A percentile compares a stretch with the other conserved stretches of the same genome.
Conservation (phyloP, 2,888 invertebrate genomes). For the Acrobasis suavella region DNA sequence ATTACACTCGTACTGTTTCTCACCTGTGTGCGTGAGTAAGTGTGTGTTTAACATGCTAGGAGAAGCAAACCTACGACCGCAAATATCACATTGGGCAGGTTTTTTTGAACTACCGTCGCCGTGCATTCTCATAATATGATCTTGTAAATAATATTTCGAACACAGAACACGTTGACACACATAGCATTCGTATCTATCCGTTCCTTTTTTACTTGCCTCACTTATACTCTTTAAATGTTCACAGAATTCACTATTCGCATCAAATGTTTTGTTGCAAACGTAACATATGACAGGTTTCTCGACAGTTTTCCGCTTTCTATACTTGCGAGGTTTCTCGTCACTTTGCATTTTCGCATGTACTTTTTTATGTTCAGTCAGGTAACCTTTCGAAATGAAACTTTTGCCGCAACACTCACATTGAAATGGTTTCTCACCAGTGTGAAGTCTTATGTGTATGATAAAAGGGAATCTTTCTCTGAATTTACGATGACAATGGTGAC, state of each 20-base stretch:
- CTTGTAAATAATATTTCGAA: no score
- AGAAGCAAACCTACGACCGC: not conserved
- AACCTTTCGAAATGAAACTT: conserved; percentile 4
- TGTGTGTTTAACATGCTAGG: not conserved
- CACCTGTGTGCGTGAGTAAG: not conserved
- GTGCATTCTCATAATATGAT: no score
- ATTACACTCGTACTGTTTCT: not conserved
- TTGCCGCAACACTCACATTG: conserved; percentile 13
- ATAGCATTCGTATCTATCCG: no score
- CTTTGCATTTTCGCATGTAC: no score
- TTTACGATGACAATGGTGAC: not conserved
- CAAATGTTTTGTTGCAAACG: conserved; percentile 10
- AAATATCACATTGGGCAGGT: not conserved
- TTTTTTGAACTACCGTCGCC: not conserved
- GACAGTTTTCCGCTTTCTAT: not conserved
- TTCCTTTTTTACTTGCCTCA: no score
- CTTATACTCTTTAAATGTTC: not conserved
- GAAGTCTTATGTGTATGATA: conserved; percentile 9
- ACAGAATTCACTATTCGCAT: no score
- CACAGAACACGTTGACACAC: no score
- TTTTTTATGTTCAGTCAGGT: not conserved
- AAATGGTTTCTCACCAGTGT: conserved; percentile 14
- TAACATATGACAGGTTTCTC: not conserved
- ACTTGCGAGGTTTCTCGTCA: no score
- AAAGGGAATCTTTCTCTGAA: conserved; percentile 10